Base-by-base conservation (phyloP, 2,888 invertebrate species). In the Syrista parreyssii region DNA sequence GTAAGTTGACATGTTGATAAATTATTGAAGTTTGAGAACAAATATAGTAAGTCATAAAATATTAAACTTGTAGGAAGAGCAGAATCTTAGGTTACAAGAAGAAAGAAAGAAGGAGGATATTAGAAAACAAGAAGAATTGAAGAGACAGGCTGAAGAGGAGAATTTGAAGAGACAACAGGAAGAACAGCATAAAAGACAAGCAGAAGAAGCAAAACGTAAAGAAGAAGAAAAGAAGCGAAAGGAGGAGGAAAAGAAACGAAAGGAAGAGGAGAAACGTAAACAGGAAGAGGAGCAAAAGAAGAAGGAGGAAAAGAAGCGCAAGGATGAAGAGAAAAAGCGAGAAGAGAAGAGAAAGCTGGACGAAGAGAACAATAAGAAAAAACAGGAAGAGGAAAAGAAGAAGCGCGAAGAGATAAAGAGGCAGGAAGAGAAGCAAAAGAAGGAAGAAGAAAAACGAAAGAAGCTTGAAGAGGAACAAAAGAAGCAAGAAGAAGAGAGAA, bases 401-500 rank as follows among this genome's bases (percentile, higher is more conserved):
- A 89, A 88, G 79, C 88, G 89, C 75, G 91, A 91, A 76, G 91
- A 92, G 80, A 84, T 89, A 68, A 88, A 91, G 78, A 91, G 89
- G 78, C 88, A 88, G 80, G 89, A 91, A 80, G 90, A 91, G 74
- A 90, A 91, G 78, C 84, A 91, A 81, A 91, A 92, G 80, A 93
- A 93, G 86, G 91, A 93, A 85, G 92, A 93, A 82, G 93, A 93
- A 84, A 93, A 93, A 81, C 89, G 93, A 81, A 93, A 89, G 89
- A 93, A 89, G 88, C 87, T 81, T 83, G 91, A 88, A 89, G 92
- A 88, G 88, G 92, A 90, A 82, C 90, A 80, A 91, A 92, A 82
- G 91, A 92, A 81, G 86, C 90, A 78, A 88, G 88, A 84, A 89
- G 91, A 84, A 79, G 85, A 80, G 75, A 87, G 89, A 89, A 77